phyloP scores from a whole-genome alignment of 1,140 invertebrate genomes.

The Cyrtorhinus lividipennis region DNA sequence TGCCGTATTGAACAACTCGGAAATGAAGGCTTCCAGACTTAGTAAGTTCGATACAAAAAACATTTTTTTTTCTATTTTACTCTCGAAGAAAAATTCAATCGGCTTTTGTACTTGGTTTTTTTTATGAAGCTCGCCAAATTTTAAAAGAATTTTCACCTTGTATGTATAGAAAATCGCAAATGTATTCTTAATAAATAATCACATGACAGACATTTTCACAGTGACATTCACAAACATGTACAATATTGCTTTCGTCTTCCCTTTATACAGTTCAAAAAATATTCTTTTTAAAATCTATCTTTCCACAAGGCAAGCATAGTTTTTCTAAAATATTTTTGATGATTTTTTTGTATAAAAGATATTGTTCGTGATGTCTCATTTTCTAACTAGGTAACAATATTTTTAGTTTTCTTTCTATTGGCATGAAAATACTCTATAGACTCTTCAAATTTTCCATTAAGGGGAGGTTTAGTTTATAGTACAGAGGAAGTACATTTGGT shows the following conservation, averaged over 20 bases:
- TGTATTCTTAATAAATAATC: not conserved
- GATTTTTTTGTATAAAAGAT: conserved; percentile 6
- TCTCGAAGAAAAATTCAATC: not conserved
- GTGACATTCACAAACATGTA: conserved; percentile 1
- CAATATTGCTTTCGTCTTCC: conserved; percentile 8
- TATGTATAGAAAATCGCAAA: too few species aligned
- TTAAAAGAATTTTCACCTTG: too few species aligned
- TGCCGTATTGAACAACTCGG: too few species aligned
- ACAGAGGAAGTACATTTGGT: not conserved
- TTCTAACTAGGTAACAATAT: conserved; percentile 6
- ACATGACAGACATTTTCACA: not conserved
- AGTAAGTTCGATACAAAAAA: too few species aligned
- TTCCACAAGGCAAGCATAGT: conserved; percentile 8
- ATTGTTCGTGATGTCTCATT: conserved; percentile 8
- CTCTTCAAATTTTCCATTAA: not conserved
- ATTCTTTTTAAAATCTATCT: conserved; percentile 2
- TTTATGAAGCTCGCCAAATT: conserved; percentile 5
- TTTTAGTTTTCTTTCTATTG: not conserved
- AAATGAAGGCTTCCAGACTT: too few species aligned
- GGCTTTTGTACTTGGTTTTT: not conserved
- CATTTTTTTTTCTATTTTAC: too few species aligned
- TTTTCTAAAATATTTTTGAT: conserved; percentile 5
- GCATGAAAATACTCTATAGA: conserved; percentile 8
- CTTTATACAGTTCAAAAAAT: not conserved
- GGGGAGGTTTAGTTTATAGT: not conserved